Evolutionary conservation across 2,113 vertebrate genomes (phyloP), one percentile per base, ranked within the genome.

Genomic region (Hippolais icterina): DNA sequence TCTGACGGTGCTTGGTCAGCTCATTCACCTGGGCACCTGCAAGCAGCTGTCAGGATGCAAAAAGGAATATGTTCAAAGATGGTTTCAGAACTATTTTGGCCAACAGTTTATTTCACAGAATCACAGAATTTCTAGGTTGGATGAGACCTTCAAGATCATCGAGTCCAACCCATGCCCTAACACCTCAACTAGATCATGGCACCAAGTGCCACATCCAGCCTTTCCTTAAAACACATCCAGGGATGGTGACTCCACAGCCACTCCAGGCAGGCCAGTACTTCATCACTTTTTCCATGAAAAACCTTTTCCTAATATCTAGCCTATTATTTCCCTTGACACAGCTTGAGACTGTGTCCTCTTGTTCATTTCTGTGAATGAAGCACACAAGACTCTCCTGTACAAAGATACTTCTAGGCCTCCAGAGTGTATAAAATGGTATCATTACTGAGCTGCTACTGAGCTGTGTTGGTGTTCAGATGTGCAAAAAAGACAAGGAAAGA

Each of bases 21-120:
- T 99, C 99, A 19, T 99, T 99, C 87, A 99, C 99, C 96, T 98
- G 99, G 97, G 99, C 99, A 79, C 99, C 99, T 57, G 99, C 99
- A 79, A 99, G 98, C 95, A 99, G 98, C 99, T 99, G 95, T 64
- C 52, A 84, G 68, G 84, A 76, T 23, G 65, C 63, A 85, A 83
- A 47, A 74, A 74, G 44, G 54, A 93, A 44, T 2, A 83, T 1
- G 33, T 66, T 94, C 46, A 90, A 33, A 85, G 24, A 8, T 11
- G 14, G 28, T 44, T 74, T 71, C 72, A 78, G 54, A 59, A 44
- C 28, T 80, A 22, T 28, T 56, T 69, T 12, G 49, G 46, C 60
- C 56, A 90, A 83, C 21, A 85, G 44, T 39, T 39, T 39, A 39
- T 39, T 39, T 39, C 37, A 39, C 37, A 39, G 37, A 39, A 39